phyloP scores from a whole-genome alignment of 1,140 invertebrate species.

The Penaeus indicus region DNA sequence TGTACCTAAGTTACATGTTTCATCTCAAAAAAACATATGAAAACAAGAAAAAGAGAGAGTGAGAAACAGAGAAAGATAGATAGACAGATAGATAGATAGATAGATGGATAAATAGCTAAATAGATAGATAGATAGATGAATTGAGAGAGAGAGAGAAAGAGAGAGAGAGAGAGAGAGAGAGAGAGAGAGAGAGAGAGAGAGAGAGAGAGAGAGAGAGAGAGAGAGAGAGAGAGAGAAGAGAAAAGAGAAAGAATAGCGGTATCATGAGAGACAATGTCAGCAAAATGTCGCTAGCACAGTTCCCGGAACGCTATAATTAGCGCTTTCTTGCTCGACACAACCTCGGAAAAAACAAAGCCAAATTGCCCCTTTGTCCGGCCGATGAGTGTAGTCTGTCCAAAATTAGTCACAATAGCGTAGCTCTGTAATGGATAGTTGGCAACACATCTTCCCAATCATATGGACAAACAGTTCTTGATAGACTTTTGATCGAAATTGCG shows the following conservation, averaged over 20 bases:
- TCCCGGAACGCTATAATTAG: conserved; percentile 10
- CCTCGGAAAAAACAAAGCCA: conserved; percentile 2
- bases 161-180: neutral
- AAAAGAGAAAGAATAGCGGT: neutral
- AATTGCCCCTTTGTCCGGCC: conserved; percentile 23
- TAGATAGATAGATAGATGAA: too few relatives aligned
- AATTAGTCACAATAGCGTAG: conserved; percentile 26
- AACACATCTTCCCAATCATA: conserved; percentile 20
- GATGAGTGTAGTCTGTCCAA: conserved; percentile 7
- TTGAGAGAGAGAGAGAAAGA: neutral
- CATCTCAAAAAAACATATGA: too few relatives aligned
- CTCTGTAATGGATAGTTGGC: neutral
- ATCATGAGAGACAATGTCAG: neutral
- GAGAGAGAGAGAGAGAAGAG: neutral
- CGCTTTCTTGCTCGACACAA: neutral
- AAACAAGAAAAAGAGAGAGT: neutral
- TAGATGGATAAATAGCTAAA: too few relatives aligned
- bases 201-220: neutral
- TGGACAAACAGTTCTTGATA: conserved; percentile 44
- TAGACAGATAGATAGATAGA: too few relatives aligned
- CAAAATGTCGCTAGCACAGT: neutral
- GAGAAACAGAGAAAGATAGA: neutral
- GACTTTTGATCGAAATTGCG: conserved; percentile 3
- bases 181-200: neutral
- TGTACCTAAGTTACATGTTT: too few relatives aligned